These are phyloP conservation scores for Himantopus leucocephalus DNA, from an alignment of 2,113 vertebrate genomes.

Conservation along the genomic window DNA sequence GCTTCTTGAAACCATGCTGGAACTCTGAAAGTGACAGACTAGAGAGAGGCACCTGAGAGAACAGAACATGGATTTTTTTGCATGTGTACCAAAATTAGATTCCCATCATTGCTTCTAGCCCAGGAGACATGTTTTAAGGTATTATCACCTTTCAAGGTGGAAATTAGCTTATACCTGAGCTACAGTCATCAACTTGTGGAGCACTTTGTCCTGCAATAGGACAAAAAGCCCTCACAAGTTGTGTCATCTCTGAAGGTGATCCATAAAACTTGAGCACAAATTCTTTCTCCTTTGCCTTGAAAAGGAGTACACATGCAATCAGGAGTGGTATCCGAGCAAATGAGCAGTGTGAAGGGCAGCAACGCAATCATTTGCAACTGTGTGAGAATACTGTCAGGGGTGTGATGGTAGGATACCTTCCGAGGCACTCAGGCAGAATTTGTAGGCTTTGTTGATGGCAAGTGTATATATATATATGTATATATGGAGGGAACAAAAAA, in stretches of 20 bases:
- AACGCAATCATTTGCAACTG: neutral
- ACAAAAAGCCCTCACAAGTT: neutral
- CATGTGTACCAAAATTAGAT: neutral
- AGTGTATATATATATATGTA: neutral
- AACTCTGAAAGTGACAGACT: neutral
- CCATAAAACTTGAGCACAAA: neutral
- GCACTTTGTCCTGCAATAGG: neutral
- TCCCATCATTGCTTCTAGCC: neutral
- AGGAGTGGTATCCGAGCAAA: neutral
- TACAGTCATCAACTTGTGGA: neutral
- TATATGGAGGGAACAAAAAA: neutral
- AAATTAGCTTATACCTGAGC: neutral
- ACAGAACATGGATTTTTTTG: neutral
- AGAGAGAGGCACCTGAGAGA: neutral
- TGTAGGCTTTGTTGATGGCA: neutral
- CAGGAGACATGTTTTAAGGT: neutral
- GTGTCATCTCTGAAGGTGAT: neutral
- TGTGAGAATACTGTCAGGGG: neutral
- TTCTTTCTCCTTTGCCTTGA: neutral
- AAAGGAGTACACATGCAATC: fast-evolving
- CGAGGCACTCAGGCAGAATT: neutral
- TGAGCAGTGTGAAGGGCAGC: neutral
- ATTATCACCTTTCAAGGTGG: neutral
- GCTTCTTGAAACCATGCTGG: neutral
- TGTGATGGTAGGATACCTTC: neutral